Evolutionary conservation across 2,797 vertebrate species (phyloP).

Genomic region (Parambassis ranga): DNA sequence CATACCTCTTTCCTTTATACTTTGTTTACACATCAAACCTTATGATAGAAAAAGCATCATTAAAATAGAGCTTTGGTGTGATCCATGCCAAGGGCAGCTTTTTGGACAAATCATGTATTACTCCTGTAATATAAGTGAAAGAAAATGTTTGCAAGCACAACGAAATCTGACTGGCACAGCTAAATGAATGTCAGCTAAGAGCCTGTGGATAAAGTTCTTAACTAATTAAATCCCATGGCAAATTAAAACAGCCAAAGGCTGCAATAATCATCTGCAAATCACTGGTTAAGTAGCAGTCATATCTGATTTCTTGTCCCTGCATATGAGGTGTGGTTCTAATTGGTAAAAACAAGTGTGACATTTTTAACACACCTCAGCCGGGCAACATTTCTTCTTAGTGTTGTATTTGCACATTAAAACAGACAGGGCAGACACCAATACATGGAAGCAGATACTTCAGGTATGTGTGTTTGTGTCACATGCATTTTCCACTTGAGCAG

Average conservation of each 20-base stretch:
- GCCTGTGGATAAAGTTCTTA: slow-evolving; percentile 46
- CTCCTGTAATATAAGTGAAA: slow-evolving; percentile 11
- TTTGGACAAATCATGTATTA: not conserved
- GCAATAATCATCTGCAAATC: slow-evolving; percentile 64
- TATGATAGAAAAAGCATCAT: too few relatives aligned
- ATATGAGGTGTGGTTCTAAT: slow-evolving; percentile 15
- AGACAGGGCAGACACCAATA: not conserved
- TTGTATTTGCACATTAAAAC: slow-evolving; percentile 6
- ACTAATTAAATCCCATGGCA: slow-evolving; percentile 70
- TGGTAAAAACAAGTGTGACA: slow-evolving; percentile 8
- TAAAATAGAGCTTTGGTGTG: too few relatives aligned
- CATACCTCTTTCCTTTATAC: too few relatives aligned
- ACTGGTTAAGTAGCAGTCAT: slow-evolving; percentile 68
- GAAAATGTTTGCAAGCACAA: slow-evolving; percentile 38
- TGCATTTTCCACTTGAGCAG: slow-evolving; percentile 30
- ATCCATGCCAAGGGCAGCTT: too few relatives aligned
- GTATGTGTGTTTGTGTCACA: slow-evolving; percentile 1
- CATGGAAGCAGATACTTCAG: not conserved
- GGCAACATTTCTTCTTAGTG: not conserved
- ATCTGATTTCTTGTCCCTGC: slow-evolving; percentile 58
- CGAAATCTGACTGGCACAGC: slow-evolving; percentile 34
- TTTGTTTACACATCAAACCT: too few relatives aligned
- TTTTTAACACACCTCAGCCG: slow-evolving; percentile 22
- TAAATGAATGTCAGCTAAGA: slow-evolving; percentile 55
- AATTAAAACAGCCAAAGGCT: slow-evolving; percentile 69